phyloP scores from a whole-genome alignment of 2,888 invertebrate genomes.

The Bimastos eiseni region DNA sequence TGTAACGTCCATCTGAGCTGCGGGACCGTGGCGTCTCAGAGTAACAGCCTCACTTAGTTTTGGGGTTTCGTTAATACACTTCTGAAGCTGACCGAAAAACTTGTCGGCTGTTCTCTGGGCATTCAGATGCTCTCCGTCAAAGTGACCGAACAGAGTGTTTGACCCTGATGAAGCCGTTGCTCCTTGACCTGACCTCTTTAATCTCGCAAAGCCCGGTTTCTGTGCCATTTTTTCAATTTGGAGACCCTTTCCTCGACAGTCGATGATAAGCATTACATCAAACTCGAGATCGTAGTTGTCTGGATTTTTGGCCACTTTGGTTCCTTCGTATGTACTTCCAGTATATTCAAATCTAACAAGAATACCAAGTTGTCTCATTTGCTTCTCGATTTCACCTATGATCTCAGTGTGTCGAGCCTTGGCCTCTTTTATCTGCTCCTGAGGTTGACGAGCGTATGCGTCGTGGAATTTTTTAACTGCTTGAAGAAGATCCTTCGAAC shows the following conservation, averaged over 20 bases:
- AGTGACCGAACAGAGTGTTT: not conserved
- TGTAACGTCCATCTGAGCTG: slow-evolving; percentile 10
- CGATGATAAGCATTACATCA: not conserved
- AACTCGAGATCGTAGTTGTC: slow-evolving; percentile 3
- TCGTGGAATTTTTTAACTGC: not conserved
- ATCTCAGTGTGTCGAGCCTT: not conserved
- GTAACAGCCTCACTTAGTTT: not conserved
- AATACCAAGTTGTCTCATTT: not conserved
- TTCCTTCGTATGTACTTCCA: slow-evolving; percentile 14
- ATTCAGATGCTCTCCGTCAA: not conserved
- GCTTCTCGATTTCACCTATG: not conserved
- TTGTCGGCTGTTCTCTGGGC: not conserved
- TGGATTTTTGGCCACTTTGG: not conserved
- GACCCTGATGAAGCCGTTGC: not conserved
- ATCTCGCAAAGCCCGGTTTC: not conserved
- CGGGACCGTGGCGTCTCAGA: not conserved
- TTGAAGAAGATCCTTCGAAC: not conserved
- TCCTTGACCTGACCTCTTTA: not conserved
- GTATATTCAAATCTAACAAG: not conserved
- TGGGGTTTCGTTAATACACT: not conserved
- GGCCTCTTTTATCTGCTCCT: not conserved
- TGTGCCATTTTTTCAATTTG: not conserved
- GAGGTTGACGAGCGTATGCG: not conserved
- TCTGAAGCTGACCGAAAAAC: not conserved
- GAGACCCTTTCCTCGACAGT: not conserved